These are phyloP conservation scores for Nasonia vitripennis DNA, from an alignment of 1,140 invertebrate species.

Conservation along the genomic window DNA sequence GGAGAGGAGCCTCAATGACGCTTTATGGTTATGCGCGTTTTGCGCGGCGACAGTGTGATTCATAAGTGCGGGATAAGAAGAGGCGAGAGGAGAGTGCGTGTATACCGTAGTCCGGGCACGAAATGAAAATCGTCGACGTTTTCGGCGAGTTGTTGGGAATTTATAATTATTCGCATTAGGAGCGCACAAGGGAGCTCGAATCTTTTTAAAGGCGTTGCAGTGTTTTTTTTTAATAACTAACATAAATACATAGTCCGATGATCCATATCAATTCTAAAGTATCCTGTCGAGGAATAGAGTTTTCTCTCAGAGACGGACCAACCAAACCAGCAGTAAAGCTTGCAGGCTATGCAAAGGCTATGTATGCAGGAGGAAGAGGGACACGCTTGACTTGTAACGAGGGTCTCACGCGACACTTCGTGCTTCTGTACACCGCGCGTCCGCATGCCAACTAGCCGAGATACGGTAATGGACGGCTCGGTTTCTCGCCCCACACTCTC, in stretches of 20 bases:
- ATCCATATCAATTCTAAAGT: not conserved
- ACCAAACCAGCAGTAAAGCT: not conserved
- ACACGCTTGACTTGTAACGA: constrained; percentile 36
- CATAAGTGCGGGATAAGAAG: constrained; percentile 12
- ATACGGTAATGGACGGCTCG: not conserved
- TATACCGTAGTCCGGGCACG: not conserved
- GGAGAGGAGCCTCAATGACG: constrained; percentile 26
- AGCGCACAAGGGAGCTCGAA: too few species aligned
- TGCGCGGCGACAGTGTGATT: not conserved
- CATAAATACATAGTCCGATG: too few species aligned
- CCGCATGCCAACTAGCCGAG: not conserved
- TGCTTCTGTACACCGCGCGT: not conserved
- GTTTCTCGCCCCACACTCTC: too few species aligned
- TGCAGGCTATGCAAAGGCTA: constrained; percentile 16
- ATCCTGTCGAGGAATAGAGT: not conserved
- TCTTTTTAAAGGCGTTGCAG: too few species aligned
- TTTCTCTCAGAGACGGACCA: not conserved
- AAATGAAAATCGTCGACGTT: not conserved
- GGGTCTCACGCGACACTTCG: constrained; percentile 6
- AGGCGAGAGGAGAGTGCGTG: not conserved
- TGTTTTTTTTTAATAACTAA: too few species aligned
- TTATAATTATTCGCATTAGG: not conserved
- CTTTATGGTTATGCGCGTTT: constrained; percentile 28
- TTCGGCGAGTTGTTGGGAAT: not conserved
- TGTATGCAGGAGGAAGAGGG: not conserved